phyloP scores from a whole-genome alignment of 2,113 vertebrate species.

The Butorides virescens region DNA sequence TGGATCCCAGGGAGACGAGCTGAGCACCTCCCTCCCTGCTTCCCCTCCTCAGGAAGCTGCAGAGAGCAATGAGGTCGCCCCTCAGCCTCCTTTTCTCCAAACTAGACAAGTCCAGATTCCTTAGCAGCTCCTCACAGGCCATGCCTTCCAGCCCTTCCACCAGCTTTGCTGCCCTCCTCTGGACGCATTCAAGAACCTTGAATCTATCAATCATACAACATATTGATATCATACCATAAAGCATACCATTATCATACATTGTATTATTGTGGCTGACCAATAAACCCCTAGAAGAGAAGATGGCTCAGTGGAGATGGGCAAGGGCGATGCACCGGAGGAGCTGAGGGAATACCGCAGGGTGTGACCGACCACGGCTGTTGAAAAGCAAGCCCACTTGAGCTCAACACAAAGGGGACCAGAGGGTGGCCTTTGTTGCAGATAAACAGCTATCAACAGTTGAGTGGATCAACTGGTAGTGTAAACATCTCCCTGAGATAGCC shows the following conservation, averaged over 20 bases:
- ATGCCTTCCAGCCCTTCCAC: background rate
- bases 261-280: background rate
- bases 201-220: background rate
- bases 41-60: background rate
- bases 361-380: background rate
- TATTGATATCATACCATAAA: background rate
- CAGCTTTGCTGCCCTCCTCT: background rate
- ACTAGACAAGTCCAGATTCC: background rate
- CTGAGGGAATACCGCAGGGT: background rate
- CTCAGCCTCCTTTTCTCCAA: background rate
- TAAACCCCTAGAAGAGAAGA: background rate
- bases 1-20: background rate
- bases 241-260: accelerated
- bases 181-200: background rate
- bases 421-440: background rate
- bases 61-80: background rate
- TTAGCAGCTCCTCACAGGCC: background rate
- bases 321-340: accelerated
- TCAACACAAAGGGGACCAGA: background rate
- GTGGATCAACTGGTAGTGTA: background rate
- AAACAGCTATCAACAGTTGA: background rate
- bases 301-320: background rate
- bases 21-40: no score
- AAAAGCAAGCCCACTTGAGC: background rate
- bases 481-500: background rate